phyloP scores from a whole-genome alignment of 2,888 invertebrate genomes.

The Pyrrhia umbra region DNA sequence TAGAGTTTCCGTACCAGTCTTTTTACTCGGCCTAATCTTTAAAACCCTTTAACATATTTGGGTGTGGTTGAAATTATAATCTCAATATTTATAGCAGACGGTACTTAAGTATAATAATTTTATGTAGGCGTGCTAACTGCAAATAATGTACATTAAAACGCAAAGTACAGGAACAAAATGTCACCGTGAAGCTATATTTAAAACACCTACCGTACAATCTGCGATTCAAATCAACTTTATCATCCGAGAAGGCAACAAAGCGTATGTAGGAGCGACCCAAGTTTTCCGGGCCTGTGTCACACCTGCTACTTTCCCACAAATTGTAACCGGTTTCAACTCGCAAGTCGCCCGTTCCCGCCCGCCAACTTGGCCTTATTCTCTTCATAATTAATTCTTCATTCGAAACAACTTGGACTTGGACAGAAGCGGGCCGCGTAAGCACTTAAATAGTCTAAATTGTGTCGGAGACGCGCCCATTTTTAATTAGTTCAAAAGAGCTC shows the following conservation, averaged over 20 bases:
- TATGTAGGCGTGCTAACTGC: conserved; percentile 40
- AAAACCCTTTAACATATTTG: conserved; percentile 42
- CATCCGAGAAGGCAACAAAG: conserved; percentile 87
- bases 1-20: conserved; percentile 22
- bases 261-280: conserved; percentile 82
- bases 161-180: conserved; percentile 54
- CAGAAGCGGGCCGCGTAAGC: conserved; percentile 85
- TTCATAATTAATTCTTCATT: conserved; percentile 91
- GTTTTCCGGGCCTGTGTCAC: conserved; percentile 81
- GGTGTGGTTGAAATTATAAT: conserved; percentile 21
- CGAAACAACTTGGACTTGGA: conserved; percentile 86
- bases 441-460: conserved; percentile 89
- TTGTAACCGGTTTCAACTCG: conserved; percentile 85
- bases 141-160: conserved; percentile 48
- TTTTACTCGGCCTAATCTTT: conserved; percentile 35
- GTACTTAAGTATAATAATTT: conserved; percentile 42
- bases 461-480: conserved; percentile 87
- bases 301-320: conserved; percentile 89
- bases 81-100: conserved; percentile 42
- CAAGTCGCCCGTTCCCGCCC: conserved; percentile 78
- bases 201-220: conserved; percentile 81
- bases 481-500: conserved; percentile 86
- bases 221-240: conserved; percentile 89
- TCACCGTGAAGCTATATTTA: conserved; percentile 65
- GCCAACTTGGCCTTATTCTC: conserved; percentile 83